These are phyloP conservation scores for Mycteria americana DNA, from an alignment of 2,797 vertebrate species.

Conservation along the genomic window DNA sequence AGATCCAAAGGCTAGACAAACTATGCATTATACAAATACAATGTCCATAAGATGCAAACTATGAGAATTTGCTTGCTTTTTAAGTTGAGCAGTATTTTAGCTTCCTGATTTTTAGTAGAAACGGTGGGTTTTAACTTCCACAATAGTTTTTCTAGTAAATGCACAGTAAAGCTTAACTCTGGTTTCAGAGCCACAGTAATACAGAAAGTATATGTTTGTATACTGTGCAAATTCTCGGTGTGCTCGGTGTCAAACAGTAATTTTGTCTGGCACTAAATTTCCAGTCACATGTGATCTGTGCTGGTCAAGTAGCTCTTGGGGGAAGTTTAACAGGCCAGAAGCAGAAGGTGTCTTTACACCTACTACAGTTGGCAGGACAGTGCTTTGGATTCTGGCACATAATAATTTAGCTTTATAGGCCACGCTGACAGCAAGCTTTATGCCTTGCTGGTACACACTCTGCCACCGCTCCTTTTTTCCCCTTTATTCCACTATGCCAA, in stretches of 20 bases:
- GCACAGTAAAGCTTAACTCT: background rate
- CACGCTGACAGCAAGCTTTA: background rate
- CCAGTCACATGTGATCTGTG: background rate
- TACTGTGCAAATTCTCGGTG: background rate
- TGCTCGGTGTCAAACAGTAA: background rate
- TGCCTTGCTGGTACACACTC: background rate
- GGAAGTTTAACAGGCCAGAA: background rate
- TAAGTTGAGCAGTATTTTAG: background rate
- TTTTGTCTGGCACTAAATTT: background rate
- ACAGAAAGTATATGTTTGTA: background rate
- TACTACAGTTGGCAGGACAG: background rate
- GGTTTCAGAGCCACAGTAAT: background rate
- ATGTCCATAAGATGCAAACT: background rate
- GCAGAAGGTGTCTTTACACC: background rate
- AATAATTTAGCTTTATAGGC: background rate
- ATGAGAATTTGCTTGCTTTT: background rate
- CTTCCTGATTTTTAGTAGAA: background rate
- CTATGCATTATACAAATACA: background rate
- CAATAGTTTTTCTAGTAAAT: background rate
- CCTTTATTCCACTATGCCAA: background rate
- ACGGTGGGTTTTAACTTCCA: background rate
- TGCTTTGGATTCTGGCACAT: background rate
- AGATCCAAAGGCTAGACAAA: background rate
- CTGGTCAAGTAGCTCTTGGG: background rate
- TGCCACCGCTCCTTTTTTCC: background rate